Evolutionary conservation across 1,140 invertebrate genomes (phyloP).

Genomic region (Drosophila azteca): DNA sequence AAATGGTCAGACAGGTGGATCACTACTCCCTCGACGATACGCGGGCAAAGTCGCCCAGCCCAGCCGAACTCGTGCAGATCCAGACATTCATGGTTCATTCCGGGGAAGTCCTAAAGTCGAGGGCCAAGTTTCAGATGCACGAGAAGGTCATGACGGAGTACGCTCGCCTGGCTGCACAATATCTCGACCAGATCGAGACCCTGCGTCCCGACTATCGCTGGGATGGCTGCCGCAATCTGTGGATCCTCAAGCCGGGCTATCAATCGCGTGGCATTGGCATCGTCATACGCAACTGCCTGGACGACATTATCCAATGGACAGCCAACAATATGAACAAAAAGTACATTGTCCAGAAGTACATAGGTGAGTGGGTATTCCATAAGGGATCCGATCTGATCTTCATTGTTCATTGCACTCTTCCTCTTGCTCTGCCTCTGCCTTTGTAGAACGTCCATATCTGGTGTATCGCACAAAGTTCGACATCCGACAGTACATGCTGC

Average conservation of each 20-base stretch:
- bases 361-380: constrained; percentile 86
- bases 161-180: constrained; percentile 85
- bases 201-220: constrained; percentile 84
- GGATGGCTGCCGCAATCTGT: constrained; percentile 93
- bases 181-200: constrained; percentile 87
- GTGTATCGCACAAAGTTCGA: constrained; percentile 96
- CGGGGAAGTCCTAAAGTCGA: constrained; percentile 84
- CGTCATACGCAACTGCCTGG: constrained; percentile 84
- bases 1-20: constrained; percentile 63
- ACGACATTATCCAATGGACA: constrained; percentile 88
- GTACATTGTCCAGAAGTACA: constrained; percentile 96
- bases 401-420: neutral
- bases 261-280: constrained; percentile 95
- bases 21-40: constrained; percentile 67
- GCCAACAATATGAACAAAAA: constrained; percentile 87
- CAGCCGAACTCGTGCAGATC: constrained; percentile 87
- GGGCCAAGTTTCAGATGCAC: constrained; percentile 84
- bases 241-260: constrained; percentile 96
- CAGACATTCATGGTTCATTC: constrained; percentile 86
- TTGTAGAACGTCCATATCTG: constrained; percentile 91
- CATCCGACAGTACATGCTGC: constrained; percentile 94
- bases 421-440: constrained; percentile 8
- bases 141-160: constrained; percentile 84
- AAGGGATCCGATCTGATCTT: no score
- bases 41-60: constrained; percentile 44